These are phyloP conservation scores for Stegostoma tigrinum DNA, from an alignment of 2,113 vertebrate species.

Conservation along the genomic window DNA sequence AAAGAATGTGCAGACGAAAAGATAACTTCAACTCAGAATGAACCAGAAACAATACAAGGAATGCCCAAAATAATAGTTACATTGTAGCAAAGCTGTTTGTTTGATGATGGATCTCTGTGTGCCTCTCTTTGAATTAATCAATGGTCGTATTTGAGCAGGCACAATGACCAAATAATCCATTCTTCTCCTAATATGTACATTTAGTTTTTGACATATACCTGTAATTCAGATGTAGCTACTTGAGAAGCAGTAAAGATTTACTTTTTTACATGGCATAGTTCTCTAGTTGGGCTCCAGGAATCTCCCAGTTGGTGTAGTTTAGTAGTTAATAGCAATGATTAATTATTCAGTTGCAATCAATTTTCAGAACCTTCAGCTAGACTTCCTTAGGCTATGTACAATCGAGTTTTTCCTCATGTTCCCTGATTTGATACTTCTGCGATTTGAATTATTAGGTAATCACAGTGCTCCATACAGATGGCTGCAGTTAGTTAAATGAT, in stretches of 20 bases:
- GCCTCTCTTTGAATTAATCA: neutral
- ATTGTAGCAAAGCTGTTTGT: neutral
- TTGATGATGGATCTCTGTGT: neutral
- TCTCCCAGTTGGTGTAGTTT: constrained; percentile 19
- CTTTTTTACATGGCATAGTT: neutral
- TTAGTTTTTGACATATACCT: neutral
- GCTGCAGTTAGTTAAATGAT: constrained; percentile 36
- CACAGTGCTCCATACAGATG: constrained; percentile 34
- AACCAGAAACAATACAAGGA: neutral
- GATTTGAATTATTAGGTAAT: constrained; percentile 37
- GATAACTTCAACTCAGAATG: neutral
- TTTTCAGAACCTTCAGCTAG: constrained; percentile 29
- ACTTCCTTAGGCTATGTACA: constrained; percentile 32
- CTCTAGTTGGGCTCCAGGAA: neutral
- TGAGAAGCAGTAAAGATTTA: neutral
- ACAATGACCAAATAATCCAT: too few relatives aligned
- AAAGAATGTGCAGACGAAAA: neutral
- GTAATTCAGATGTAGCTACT: neutral
- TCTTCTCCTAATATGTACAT: too few relatives aligned
- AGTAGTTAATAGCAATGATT: constrained; percentile 30
- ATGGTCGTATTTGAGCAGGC: neutral
- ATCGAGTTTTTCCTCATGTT: constrained; percentile 35
- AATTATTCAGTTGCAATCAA: constrained; percentile 37
- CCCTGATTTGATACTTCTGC: constrained; percentile 31
- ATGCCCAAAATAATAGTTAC: neutral